phyloP scores from a whole-genome alignment of 1,140 invertebrate genomes.

The Laupala kohalensis region DNA sequence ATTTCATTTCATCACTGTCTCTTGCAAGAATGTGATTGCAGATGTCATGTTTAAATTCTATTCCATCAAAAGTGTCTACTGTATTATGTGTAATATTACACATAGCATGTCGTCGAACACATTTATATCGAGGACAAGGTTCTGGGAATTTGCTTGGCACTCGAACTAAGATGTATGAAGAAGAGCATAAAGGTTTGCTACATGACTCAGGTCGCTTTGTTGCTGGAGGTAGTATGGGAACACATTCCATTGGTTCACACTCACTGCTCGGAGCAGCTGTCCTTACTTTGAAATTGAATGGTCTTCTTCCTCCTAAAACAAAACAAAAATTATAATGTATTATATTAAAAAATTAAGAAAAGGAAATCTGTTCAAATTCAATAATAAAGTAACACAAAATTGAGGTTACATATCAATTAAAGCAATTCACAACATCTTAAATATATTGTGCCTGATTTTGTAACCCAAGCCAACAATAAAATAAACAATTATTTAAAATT shows the following conservation, averaged over 20 bases:
- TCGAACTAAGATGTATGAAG: neutral
- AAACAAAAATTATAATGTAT: no score
- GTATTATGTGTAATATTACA: conserved; percentile 61
- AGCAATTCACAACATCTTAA: no score
- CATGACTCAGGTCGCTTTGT: neutral
- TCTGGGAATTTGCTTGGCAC: neutral
- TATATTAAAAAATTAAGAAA: no score
- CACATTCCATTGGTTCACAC: neutral
- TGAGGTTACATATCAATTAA: no score
- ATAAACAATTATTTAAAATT: no score
- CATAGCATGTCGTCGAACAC: neutral
- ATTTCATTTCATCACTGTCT: conserved; percentile 45
- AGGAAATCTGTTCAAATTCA: no score
- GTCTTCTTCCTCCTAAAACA: neutral
- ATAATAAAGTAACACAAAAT: no score
- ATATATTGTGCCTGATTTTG: no score
- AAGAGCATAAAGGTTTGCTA: neutral
- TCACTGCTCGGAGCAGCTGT: neutral
- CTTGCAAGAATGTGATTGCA: conserved; percentile 64
- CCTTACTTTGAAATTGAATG: no score
- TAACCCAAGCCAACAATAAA: no score
- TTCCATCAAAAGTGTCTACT: conserved; percentile 64
- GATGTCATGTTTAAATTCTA: conserved; percentile 60
- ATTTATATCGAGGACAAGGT: neutral
- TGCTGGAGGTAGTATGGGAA: neutral